Base-by-base conservation (phyloP, 1,140 invertebrate genomes). In the Saxidomus purpurata region DNA sequence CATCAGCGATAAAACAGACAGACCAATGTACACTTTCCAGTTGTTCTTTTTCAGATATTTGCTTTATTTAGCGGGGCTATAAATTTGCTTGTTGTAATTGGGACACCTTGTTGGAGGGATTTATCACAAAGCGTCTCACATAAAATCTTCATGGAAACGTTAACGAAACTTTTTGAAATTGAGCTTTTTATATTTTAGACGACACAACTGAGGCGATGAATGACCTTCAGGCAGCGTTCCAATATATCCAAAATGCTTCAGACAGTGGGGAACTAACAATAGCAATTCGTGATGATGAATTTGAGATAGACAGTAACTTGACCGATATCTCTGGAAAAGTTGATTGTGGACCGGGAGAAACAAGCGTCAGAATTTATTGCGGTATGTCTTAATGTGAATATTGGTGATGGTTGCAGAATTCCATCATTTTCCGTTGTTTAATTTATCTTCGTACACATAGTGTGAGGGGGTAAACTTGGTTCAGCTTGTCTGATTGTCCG, bases 291-390 rank as follows among this genome's bases (percentile, higher is more conserved):
- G 76, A 52, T 15, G 43, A 79, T 8, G 49, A 55, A 9, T 79
- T 49, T 79, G 76, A 79, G 40, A 9, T 79, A 28, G 34, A 52
- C 15, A 17, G 9, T 9, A 79, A 52, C n/a, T 8, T 9, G 13
- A 79, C 76, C 1, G 76, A 49, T 4, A 13, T 55, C 11, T 38
- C 31, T 31, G 76, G 76, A 34, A 43, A 79, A n/a, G 40, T 55
- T 28, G 43, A 8, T 11, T 79, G 76, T 79, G 76, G 49, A 34
- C 76, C 76, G 25, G 76, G 76, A 25, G 9, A 52, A 52, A 79
- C 76, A 17, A 47, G 34, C 11, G 76, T 79, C 22, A 34, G 28
- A 2, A 25, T 52, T 79, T 79, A 52, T 28, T 79, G 76, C n/a
- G 76, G 76, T 79, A 28, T 34, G 40, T 28, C 40, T 40, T 19